Conservation (phyloP, 1,140 invertebrate genomes). For the Drosophila novamexicana region DNA sequence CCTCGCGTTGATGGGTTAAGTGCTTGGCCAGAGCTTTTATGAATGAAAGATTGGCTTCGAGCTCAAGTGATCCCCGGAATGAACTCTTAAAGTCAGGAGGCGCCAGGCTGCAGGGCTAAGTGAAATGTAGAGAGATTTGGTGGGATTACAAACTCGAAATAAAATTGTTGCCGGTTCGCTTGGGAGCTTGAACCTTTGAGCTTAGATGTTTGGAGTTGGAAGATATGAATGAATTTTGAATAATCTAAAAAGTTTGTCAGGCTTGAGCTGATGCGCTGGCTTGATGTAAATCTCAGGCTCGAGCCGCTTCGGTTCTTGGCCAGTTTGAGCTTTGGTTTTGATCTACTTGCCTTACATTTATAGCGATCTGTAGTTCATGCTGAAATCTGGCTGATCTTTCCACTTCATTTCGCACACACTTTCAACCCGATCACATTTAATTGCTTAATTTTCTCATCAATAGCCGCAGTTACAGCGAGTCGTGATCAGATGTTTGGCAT, state of each 20-base stretch:
- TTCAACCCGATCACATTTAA: constrained; percentile 48
- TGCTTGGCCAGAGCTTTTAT: constrained; percentile 29
- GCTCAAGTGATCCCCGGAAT: neutral
- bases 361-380: neutral
- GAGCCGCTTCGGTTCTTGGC: too few species aligned
- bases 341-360: constrained; percentile 7
- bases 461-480: constrained; percentile 40
- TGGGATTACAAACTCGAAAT: neutral
- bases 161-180: too few species aligned
- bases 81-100: constrained; percentile 14
- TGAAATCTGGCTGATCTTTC: constrained; percentile 21
- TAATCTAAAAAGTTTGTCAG: too few species aligned
- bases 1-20: constrained; percentile 65
- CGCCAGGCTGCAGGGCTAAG: constrained; percentile 18
- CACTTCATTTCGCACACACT: constrained; percentile 30
- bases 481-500: constrained; percentile 69
- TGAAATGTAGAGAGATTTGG: neutral
- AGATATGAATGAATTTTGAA: too few species aligned
- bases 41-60: constrained; percentile 33
- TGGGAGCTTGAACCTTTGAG: too few species aligned
- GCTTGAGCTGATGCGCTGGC: too few species aligned
- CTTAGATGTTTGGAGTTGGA: too few species aligned
- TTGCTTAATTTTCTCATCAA: constrained; percentile 75
- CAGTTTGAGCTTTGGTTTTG: neutral
- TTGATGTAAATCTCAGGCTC: too few species aligned